These are phyloP conservation scores for Drosophila ercepeae DNA, from an alignment of 1,140 invertebrate species.

Conservation along the genomic window DNA sequence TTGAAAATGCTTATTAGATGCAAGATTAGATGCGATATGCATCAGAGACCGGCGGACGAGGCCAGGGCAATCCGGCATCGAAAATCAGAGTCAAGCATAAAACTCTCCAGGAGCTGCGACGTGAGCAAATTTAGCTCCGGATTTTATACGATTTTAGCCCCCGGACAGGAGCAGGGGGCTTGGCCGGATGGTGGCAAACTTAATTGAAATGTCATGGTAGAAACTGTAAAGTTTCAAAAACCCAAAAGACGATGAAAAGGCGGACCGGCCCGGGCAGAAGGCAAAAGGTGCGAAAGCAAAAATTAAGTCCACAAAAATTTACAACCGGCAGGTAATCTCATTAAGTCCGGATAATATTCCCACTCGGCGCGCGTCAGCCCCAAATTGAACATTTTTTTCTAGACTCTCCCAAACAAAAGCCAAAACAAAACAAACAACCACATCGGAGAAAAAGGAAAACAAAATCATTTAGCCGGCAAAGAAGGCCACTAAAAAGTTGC, in stretches of 20 bases:
- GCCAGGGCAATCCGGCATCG: conserved; percentile 51
- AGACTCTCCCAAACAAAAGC: conserved; percentile 16
- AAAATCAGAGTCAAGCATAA: conserved; percentile 71
- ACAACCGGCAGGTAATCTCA: conserved; percentile 72
- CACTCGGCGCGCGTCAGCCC: conserved; percentile 46
- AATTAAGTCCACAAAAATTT: conserved; percentile 65
- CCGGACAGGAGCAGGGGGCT: not conserved
- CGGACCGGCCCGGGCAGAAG: too few species aligned
- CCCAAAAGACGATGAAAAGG: not conserved
- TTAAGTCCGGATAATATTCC: conserved; percentile 68
- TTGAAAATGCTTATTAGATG: conserved; percentile 84
- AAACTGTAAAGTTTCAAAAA: conserved; percentile 68
- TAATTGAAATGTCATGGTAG: conserved; percentile 72
- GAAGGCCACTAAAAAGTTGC: conserved; percentile 55
- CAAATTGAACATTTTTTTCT: conserved; percentile 67
- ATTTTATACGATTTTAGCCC: conserved; percentile 24
- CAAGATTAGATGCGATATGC: conserved; percentile 83
- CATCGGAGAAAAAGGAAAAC: conserved; percentile 18
- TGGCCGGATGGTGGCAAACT: conserved; percentile 31
- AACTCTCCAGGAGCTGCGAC: conserved; percentile 59
- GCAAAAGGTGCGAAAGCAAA: conserved; percentile 47
- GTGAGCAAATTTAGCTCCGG: conserved; percentile 69
- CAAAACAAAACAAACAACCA: conserved; percentile 29
- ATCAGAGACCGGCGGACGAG: conserved; percentile 19
- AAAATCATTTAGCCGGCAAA: conserved; percentile 29